Conservation (phyloP, 2,888 invertebrate genomes). For the Odontocolon sp. region DNA sequence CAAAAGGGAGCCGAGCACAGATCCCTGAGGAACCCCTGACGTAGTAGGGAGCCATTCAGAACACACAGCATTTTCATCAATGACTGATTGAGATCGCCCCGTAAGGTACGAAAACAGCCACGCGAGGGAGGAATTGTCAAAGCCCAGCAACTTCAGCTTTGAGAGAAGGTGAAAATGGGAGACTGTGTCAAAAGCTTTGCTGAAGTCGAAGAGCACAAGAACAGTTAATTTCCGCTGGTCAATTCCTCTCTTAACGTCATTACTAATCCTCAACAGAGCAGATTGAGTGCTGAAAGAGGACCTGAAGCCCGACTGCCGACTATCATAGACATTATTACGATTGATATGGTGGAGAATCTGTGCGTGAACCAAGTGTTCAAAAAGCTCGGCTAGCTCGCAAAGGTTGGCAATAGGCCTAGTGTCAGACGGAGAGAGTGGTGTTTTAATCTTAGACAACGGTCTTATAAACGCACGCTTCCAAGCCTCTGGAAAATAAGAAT, state of each 20-base stretch:
- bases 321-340: neutral
- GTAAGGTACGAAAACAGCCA: neutral
- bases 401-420: slow-evolving; percentile 3
- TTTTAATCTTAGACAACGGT: neutral
- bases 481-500: neutral
- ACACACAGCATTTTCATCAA: neutral
- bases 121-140: neutral
- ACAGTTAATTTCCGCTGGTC: neutral
- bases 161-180: neutral
- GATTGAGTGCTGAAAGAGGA: neutral
- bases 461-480: slow-evolving; percentile 1
- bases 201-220: neutral
- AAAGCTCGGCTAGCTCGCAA: neutral
- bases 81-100: neutral
- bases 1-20: neutral
- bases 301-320: neutral
- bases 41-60: neutral
- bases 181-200: neutral
- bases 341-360: neutral
- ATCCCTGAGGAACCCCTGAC: neutral
- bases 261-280: neutral
- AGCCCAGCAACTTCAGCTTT: neutral
- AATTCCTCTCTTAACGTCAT: neutral
- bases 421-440: too few relatives aligned
- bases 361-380: neutral